Conservation (phyloP, 2,113 vertebrate genomes). For the Otis tarda region DNA sequence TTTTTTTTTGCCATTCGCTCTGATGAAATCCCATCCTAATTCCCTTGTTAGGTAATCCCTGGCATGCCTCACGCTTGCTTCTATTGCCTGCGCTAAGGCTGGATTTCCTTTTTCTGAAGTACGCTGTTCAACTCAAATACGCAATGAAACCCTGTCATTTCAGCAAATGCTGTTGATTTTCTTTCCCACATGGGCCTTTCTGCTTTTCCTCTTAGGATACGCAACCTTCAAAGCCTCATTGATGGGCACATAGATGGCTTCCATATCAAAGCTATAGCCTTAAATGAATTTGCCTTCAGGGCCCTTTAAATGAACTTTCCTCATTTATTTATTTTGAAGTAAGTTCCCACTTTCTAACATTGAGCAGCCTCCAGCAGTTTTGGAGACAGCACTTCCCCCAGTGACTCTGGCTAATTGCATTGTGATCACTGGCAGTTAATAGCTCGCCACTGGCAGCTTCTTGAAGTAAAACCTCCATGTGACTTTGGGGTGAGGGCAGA, state of each 20-base stretch:
- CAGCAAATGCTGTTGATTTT: slow-evolving; percentile 37
- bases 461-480: neutral
- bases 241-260: neutral
- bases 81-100: neutral
- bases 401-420: neutral
- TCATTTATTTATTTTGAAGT: slow-evolving; percentile 44
- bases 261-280: neutral
- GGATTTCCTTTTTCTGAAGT: slow-evolving; percentile 50
- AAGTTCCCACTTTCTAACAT: slow-evolving; percentile 9
- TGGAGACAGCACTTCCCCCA: neutral
- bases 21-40: slow-evolving; percentile 40
- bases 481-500: neutral
- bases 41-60: slow-evolving; percentile 46
- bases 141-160: neutral
- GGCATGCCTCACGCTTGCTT: neutral
- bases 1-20: neutral
- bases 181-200: slow-evolving; percentile 16
- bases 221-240: slow-evolving; percentile 12
- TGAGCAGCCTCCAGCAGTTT: slow-evolving; percentile 14
- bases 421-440: slow-evolving; percentile 7
- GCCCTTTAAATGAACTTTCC: slow-evolving; percentile 34
- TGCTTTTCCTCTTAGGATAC: slow-evolving; percentile 27
- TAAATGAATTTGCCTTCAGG: slow-evolving; percentile 19
- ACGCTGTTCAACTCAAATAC: neutral
- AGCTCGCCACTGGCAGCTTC: neutral